Percentiles rank a stretch among this genome's conserved stretches.
These are phyloP conservation scores for Pseudonaja textilis DNA, from an alignment of 2,113 vertebrate species.

Conservation along the genomic window DNA sequence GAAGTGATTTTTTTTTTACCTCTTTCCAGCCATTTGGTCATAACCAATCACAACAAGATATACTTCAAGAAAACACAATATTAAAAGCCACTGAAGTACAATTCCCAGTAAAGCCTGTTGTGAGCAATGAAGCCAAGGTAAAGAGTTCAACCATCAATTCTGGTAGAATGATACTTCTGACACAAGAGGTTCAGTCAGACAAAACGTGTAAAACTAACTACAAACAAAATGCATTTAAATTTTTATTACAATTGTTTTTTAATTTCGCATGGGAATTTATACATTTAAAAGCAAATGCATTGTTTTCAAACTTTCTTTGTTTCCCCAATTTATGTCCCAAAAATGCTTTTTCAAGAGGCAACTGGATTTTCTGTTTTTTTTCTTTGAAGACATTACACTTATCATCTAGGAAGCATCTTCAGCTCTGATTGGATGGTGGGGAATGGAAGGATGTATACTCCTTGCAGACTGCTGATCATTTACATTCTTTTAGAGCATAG, in stretches of 20 bases:
- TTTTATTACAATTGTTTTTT: neutral
- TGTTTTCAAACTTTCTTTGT: neutral
- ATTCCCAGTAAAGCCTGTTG: conserved; percentile 97
- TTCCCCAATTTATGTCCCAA: no score
- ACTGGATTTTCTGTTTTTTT: no score
- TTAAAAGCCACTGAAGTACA: conserved; percentile 98
- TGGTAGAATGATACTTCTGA: neutral
- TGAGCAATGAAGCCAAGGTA: conserved; percentile 99
- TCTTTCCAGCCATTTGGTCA: conserved; percentile 92
- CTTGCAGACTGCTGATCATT: no score
- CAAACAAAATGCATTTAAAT: neutral
- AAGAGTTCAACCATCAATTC: neutral
- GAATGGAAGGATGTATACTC: no score
- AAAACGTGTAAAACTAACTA: neutral
- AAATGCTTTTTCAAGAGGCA: no score
- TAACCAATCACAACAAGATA: conserved; percentile 99
- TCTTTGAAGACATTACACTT: no score
- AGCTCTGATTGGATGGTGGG: no score
- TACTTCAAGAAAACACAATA: conserved; percentile 99
- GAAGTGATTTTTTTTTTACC: neutral
- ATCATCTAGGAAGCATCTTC: no score
- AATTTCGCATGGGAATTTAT: neutral
- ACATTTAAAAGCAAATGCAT: neutral
- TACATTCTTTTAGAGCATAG: no score
- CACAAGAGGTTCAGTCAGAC: neutral